These are phyloP conservation scores for Podarcis muralis DNA, from an alignment of 2,113 vertebrate species.

Conservation along the genomic window DNA sequence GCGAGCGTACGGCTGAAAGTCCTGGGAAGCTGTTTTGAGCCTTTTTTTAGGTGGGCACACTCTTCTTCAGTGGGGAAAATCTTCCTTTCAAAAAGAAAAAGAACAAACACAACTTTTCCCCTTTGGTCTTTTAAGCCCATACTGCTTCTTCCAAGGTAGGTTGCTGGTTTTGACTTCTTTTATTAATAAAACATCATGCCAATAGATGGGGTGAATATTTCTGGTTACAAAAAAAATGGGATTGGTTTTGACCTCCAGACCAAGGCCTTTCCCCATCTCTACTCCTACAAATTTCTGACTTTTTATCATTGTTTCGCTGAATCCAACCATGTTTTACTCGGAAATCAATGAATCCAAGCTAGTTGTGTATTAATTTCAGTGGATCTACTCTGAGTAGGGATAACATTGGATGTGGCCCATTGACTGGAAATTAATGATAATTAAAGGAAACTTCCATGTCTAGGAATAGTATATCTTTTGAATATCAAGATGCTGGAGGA, in stretches of 20 bases:
- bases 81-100: neutral
- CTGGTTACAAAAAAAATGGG: neutral
- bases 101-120: neutral
- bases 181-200: too few species aligned
- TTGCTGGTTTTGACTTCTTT: neutral
- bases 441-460: neutral
- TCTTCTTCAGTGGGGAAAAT: neutral
- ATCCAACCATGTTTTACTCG: neutral
- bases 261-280: neutral
- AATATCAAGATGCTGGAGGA: too few species aligned
- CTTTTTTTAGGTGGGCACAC: neutral
- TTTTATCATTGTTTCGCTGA: neutral
- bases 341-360: too few species aligned
- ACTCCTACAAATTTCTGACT: neutral
- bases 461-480: neutral
- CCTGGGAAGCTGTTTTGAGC: neutral
- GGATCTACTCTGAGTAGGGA: too few species aligned
- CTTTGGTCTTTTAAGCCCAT: neutral
- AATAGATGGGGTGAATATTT: neutral
- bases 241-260: neutral
- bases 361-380: too few species aligned
- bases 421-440: too few species aligned
- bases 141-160: constrained; percentile 41
- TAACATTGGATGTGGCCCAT: too few species aligned
- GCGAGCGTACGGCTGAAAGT: constrained; percentile 7